Conservation (phyloP, 2,797 vertebrate genomes). For the Lophotriccus pileatus region DNA sequence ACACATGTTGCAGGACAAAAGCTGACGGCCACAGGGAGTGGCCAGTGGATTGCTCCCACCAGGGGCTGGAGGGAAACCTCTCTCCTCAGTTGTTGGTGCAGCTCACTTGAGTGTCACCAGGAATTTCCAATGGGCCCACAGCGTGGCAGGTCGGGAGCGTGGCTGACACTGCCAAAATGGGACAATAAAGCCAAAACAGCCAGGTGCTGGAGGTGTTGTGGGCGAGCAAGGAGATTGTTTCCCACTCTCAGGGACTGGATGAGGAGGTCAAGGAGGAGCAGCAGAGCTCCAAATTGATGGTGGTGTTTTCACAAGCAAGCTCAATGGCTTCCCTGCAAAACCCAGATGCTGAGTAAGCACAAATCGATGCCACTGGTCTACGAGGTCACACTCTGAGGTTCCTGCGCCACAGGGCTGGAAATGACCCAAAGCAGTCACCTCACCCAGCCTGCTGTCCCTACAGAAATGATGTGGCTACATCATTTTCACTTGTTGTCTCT, state of each 20-base stretch:
- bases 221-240: background rate
- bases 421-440: background rate
- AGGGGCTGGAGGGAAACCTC: background rate
- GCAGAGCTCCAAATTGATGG: background rate
- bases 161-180: background rate
- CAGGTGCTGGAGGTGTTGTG: fast-evolving
- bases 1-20: background rate
- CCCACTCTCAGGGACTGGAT: background rate
- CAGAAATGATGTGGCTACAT: background rate
- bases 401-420: background rate
- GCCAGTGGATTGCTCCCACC: background rate
- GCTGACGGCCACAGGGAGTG: background rate
- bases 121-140: background rate
- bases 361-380: background rate
- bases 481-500: background rate
- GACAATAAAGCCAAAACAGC: background rate
- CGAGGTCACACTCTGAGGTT: fast-evolving
- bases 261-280: background rate
- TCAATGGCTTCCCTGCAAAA: background rate
- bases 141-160: background rate
- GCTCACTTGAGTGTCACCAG: too few relatives aligned
- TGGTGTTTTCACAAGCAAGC: fast-evolving
- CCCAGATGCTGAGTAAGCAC: background rate
- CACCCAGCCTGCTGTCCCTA: background rate
- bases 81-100: background rate